phyloP scores from a whole-genome alignment of 2,797 vertebrate genomes.

The Sciurus vulgaris region DNA sequence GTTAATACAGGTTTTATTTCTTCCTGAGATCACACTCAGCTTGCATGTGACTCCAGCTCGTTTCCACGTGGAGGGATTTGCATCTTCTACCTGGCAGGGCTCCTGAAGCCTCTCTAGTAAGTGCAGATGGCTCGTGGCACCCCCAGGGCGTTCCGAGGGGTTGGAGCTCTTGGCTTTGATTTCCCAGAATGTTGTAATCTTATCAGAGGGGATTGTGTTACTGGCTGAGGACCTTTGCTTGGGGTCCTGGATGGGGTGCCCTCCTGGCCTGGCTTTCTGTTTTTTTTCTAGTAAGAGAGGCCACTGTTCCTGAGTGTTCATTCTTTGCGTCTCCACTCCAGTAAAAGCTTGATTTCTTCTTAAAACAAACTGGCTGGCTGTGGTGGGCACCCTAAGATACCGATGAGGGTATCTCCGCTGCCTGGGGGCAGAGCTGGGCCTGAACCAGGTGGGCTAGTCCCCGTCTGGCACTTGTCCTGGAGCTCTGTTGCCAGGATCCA shows the following conservation, averaged over 20 bases:
- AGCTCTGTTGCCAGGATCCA: background rate
- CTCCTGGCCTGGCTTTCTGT: background rate
- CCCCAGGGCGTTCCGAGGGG: background rate
- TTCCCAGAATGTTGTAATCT: background rate
- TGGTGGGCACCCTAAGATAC: no score
- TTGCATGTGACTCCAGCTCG: background rate
- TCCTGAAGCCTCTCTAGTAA: accelerated
- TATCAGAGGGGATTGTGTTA: background rate
- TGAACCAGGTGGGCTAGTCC: background rate
- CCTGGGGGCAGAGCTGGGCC: background rate
- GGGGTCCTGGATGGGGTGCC: background rate
- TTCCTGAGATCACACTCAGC: background rate
- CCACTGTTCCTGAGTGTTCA: no score
- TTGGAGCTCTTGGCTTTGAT: background rate
- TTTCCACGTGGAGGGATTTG: background rate
- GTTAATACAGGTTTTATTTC: background rate
- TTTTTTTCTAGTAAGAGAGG: background rate
- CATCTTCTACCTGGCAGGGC: background rate
- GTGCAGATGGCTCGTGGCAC: background rate
- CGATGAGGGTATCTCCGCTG: background rate
- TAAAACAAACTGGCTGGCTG: background rate
- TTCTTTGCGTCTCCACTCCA: background rate
- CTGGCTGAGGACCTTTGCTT: background rate
- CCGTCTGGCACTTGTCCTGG: no score
- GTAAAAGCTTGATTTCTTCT: background rate